phyloP scores from a whole-genome alignment of 2,113 vertebrate genomes.

The Myotis brandtii region DNA sequence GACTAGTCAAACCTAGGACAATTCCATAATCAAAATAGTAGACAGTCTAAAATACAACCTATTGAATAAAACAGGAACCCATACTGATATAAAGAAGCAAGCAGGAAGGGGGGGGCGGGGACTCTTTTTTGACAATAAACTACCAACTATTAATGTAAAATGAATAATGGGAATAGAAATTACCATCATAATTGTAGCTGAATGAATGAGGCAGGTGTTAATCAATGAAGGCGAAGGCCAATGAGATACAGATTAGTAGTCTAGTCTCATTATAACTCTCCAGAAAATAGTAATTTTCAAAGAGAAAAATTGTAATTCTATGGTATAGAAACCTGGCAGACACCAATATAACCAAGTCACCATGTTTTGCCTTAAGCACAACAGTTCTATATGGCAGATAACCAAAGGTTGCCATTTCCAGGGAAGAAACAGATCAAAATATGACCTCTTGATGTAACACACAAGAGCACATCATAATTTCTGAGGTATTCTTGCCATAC shows the following conservation, averaged over 20 bases:
- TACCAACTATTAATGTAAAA: neutral
- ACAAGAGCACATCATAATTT: neutral
- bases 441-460: neutral
- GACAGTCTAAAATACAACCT: neutral
- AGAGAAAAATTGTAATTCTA: conserved; percentile 19
- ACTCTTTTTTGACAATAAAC: neutral
- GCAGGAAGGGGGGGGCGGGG: neutral
- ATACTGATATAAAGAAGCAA: neutral
- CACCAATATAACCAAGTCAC: neutral
- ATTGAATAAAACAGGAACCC: neutral
- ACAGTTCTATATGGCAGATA: no score
- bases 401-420: neutral
- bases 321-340: neutral
- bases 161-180: neutral
- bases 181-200: neutral
- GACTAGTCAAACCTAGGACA: conserved; percentile 12
- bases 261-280: neutral
- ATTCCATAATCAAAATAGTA: neutral
- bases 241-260: neutral
- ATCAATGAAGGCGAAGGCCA: neutral
- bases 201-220: neutral
- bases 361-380: no score
- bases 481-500: neutral
- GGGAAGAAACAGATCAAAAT: neutral
- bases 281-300: neutral